These are phyloP conservation scores for Nycticebus coucang DNA, from an alignment of 2,113 vertebrate genomes.

Conservation along the genomic window DNA sequence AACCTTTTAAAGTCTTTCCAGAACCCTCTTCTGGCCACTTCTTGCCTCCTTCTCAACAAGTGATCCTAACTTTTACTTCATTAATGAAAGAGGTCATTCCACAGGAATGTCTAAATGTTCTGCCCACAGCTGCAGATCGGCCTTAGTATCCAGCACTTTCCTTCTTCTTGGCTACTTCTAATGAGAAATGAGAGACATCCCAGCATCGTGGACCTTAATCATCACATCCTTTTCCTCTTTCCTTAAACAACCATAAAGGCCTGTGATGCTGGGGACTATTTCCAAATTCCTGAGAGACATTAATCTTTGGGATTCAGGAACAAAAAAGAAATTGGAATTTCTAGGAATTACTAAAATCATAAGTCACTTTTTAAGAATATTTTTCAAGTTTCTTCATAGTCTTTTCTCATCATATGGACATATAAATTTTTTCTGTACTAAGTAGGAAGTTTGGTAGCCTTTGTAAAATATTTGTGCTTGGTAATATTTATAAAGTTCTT, in stretches of 20 bases:
- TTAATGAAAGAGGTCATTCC: not conserved
- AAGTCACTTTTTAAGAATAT: conserved; percentile 19
- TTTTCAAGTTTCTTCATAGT: not conserved
- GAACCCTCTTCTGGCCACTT: not conserved
- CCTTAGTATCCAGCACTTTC: not conserved
- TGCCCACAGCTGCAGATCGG: too few species aligned
- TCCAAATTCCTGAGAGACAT: not conserved
- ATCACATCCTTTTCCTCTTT: not conserved
- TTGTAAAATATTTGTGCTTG: not conserved
- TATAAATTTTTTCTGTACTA: not conserved
- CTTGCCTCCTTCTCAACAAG: not conserved
- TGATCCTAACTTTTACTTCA: not conserved
- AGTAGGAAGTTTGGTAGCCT: not conserved
- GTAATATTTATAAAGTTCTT: not conserved
- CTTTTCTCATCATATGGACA: not conserved
- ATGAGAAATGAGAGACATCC: not conserved
- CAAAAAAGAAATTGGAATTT: not conserved
- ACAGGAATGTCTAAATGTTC: not conserved
- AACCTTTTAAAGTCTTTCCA: not conserved
- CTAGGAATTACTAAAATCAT: not conserved
- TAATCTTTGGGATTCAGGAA: not conserved
- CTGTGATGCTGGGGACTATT: not conserved
- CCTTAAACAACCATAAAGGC: not conserved
- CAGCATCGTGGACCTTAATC: not conserved
- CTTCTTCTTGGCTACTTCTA: not conserved